Conservation (phyloP, 2,113 vertebrate species). For the Leptocoma aspasia region DNA sequence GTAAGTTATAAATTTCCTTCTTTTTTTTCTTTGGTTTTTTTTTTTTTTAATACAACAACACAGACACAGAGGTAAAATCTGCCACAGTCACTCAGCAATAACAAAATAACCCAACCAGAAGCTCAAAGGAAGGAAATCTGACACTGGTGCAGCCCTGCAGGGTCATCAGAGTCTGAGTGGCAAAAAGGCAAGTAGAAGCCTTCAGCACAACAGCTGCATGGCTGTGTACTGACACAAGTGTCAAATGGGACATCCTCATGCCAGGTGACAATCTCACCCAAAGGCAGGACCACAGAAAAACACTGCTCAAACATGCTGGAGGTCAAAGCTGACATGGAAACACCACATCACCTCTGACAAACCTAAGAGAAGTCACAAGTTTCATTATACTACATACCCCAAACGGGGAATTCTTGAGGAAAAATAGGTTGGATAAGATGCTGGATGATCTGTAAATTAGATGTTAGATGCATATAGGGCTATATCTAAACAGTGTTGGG, state of each 20-base stretch:
- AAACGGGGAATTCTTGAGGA: neutral
- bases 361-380: neutral
- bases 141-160: neutral
- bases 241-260: neutral
- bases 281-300: neutral
- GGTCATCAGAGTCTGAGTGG: neutral
- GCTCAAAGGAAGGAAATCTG: neutral
- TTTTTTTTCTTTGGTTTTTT: neutral
- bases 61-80: neutral
- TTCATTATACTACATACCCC: neutral
- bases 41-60: accelerated
- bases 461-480: neutral
- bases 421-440: neutral
- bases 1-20: neutral
- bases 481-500: neutral
- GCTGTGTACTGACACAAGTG: neutral
- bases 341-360: neutral
- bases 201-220: too few relatives aligned
- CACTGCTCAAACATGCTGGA: neutral
- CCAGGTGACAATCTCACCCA: neutral
- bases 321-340: neutral
- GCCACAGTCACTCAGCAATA: neutral
- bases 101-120: neutral
- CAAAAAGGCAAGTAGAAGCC: neutral
- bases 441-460: neutral